These are phyloP conservation scores for Melopsittacus undulatus DNA, from an alignment of 2,797 vertebrate genomes.

Conservation along the genomic window DNA sequence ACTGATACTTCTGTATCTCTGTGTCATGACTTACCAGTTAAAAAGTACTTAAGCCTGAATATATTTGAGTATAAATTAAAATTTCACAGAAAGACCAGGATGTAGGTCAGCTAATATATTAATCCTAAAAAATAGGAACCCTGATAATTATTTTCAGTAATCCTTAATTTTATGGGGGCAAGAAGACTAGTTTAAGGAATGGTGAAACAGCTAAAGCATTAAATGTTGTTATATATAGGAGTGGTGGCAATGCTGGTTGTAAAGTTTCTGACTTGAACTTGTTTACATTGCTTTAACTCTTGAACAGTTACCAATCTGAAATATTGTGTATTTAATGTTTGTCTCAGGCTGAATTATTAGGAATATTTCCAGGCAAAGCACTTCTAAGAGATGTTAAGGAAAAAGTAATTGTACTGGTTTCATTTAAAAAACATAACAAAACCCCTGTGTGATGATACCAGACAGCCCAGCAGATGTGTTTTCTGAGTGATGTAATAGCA, in stretches of 20 bases:
- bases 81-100: neutral
- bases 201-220: neutral
- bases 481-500: constrained; percentile 42
- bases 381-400: neutral
- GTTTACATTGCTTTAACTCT: neutral
- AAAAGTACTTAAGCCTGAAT: neutral
- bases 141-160: neutral
- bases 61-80: neutral
- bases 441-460: neutral
- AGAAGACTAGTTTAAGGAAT: neutral
- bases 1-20: neutral
- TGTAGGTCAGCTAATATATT: neutral
- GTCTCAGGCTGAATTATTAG: neutral
- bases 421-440: constrained; percentile 5
- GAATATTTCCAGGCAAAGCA: constrained; percentile 8
- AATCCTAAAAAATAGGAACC: neutral
- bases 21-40: neutral
- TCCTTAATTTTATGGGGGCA: neutral
- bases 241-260: neutral
- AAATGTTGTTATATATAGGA: neutral
- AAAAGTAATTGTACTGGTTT: neutral
- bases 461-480: constrained; percentile 42
- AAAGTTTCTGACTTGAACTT: neutral
- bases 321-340: neutral
- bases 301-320: neutral